Evolutionary conservation across 2,888 invertebrate genomes (phyloP), one percentile per base, ranked within the genome.

Genomic region (Yponomeuta cagnagella): DNA sequence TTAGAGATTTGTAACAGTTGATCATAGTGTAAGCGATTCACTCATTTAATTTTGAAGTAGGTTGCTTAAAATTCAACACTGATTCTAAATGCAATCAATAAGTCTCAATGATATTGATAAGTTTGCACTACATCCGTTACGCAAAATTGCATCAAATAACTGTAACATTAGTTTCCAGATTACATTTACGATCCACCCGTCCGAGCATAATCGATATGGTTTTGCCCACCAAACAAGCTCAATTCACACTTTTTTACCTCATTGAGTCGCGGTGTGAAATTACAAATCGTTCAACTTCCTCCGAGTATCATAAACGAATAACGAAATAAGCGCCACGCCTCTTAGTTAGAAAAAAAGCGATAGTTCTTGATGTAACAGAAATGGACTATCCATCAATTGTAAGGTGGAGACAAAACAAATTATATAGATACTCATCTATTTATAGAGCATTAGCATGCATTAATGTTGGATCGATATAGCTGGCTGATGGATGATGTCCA

Each of bases 381-480:
- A 87, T 82, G 81, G 79, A 85, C 89, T 82, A 90, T 89, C 85
- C 83, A 90, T 92, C 90, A 91, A 89, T 89, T 84, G 82, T 81
- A 81, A 90, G 89, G 88, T 88, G 87, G 88, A 92, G 90, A 91
- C 90, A 90, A 88, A 88, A 90, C 89, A 89, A 90, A 91, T 92
- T 91, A 91, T 88, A 87, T 89, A 48, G 65, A 65, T 30, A 58
- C 48, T n/a, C 63, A 90, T 87, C 90, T 91, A 90, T 91, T 91
- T 90, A 90, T 90, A 87, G 90, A 88, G 85, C 92, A 90, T 92
- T 90, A 90, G 86, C 85, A 89, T 89, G 87, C 88, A 87, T 90
- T 92, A 90, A 91, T 89, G 88, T 86, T 83, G 81, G 88, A 89
- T 91, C 90, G 88, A 91, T 90, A 90, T 88, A 87, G 83, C 82